These are phyloP conservation scores for Macrostomum cliftonense DNA, from an alignment of 2,888 invertebrate genomes.

Conservation along the genomic window DNA sequence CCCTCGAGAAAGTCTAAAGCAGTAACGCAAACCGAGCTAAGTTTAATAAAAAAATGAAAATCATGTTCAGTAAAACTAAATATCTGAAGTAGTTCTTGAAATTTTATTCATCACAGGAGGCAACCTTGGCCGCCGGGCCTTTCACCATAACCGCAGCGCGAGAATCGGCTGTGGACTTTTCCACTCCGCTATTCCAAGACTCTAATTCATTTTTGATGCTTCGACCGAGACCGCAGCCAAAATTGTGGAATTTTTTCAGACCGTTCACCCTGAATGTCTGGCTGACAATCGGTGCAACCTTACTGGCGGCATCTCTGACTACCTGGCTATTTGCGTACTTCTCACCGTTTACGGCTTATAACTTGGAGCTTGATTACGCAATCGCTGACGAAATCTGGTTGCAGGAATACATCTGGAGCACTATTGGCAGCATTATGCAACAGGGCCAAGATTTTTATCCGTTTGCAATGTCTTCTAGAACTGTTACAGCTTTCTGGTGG, in stretches of 20 bases:
- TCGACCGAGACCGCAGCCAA: not conserved
- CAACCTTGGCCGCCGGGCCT: too few relatives aligned
- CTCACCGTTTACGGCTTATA: not conserved
- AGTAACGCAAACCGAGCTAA: too few relatives aligned
- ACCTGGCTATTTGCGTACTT: not conserved
- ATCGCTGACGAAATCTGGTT: not conserved
- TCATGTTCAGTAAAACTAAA: too few relatives aligned
- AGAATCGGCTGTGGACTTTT: too few relatives aligned
- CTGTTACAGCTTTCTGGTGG: slow-evolving; percentile 1
- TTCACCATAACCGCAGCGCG: too few relatives aligned
- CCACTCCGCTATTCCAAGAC: not conserved
- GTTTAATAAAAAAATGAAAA: too few relatives aligned
- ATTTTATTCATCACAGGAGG: too few relatives aligned
- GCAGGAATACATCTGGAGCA: not conserved
- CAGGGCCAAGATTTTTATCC: not conserved
- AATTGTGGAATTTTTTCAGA: not conserved
- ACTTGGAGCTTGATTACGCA: not conserved
- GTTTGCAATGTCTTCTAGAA: not conserved
- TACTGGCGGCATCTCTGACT: not conserved
- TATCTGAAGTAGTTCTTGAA: too few relatives aligned
- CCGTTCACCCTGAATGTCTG: not conserved
- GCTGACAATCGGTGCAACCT: not conserved
- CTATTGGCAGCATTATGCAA: not conserved
- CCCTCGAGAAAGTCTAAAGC: too few relatives aligned
- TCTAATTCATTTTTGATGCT: not conserved